A percentile compares a stretch with the other conserved stretches of the same genome.
phyloP scores from a whole-genome alignment of 2,888 invertebrate genomes.

The Halictus quadricinctus region DNA sequence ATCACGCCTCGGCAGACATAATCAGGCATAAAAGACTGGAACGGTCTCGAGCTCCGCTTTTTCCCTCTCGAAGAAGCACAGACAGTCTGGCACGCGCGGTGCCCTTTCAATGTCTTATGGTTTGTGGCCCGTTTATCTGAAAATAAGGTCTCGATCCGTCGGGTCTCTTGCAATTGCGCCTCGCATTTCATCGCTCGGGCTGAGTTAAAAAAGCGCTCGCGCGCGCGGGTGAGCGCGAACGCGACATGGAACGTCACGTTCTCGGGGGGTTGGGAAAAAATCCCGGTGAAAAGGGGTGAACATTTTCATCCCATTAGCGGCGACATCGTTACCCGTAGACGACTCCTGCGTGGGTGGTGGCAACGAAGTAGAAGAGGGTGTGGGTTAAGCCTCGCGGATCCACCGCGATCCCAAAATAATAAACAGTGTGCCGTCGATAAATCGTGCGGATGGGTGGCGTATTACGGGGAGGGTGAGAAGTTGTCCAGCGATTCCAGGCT shows the following conservation, averaged over 20 bases:
- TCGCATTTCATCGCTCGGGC: neutral
- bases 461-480: constrained; percentile 21
- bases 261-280: neutral
- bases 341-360: neutral
- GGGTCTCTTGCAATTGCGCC: constrained; percentile 17
- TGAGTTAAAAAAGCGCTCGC: neutral
- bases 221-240: neutral
- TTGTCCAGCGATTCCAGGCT: constrained; percentile 41
- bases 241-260: neutral
- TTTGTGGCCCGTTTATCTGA: constrained; percentile 13
- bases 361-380: neutral
- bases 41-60: neutral
- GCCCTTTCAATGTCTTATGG: constrained; percentile 2
- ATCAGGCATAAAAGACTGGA: neutral
- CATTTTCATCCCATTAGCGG: constrained; percentile 40
- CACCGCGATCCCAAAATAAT: constrained; percentile 31
- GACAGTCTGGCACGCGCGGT: neutral
- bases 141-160: constrained; percentile 30
- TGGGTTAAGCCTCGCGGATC: neutral
- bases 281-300: constrained; percentile 16
- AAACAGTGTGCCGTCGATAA: constrained; percentile 44
- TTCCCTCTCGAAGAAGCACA: neutral
- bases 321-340: constrained; percentile 29
- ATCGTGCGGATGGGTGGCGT: constrained; percentile 22
- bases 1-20: neutral